Evolutionary conservation across 2,888 invertebrate species (phyloP), one percentile per base, ranked within the genome.

Genomic region (Sepioteuthis lessoniana): DNA sequence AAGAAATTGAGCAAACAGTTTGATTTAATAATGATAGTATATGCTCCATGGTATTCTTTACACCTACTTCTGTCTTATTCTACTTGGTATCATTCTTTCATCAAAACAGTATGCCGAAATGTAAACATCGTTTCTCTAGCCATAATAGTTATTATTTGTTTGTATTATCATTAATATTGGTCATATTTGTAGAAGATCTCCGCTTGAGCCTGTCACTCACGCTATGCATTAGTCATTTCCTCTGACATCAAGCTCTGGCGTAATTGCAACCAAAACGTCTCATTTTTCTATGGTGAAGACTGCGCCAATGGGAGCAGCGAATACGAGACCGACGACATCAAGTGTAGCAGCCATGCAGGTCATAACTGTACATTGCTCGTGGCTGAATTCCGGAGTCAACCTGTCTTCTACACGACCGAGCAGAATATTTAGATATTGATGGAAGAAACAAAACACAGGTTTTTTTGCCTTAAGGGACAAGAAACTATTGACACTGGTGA

Each of bases 301-400:
- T n/a, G 76, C 76, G n/a, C 13, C n/a, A 35, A 76, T 0, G 13
- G 76, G n/a, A 16, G 13, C 35, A 19, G n/a, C 35, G n/a, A 35
- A 76, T 76, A n/a, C n/a, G n/a, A 76, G 76, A n/a, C 76, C 76
- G 76, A n/a, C 13, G n/a, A 76, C 76, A 35, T 16, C n/a, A 35
- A 76, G 76, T 1, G 76, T 76, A 76, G 76, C 76, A 76, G 76
- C 76, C n/a, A 16, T 76, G 76, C 76, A 76, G 76, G 76, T 76
- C 76, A 76, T 76, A n/a, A 76, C 16, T n/a, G 76, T 76, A n/a
- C 76, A 76, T 76, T 76, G 76, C 76, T 35, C 76, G n/a, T n/a
- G 76, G 76, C 76, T 76, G 76, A 76, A n/a, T 76, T n/a, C 76
- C 76, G n/a, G 76, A 76, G n/a, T 76, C 76, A 76, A 76, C 76